Base-by-base conservation (phyloP, 2,888 invertebrate genomes). In the Serripes groenlandicus region DNA sequence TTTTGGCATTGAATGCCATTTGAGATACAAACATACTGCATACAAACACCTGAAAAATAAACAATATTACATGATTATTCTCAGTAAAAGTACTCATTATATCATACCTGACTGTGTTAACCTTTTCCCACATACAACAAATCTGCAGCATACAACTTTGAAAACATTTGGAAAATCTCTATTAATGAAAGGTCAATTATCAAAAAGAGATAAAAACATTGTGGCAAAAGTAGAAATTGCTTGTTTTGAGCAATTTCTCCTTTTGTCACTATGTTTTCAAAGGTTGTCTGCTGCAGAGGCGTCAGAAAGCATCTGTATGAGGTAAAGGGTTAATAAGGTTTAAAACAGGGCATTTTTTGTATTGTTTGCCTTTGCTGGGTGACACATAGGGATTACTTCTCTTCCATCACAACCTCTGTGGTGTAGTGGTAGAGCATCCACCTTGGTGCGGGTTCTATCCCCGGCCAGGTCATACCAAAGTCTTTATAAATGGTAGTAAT, bases 1-100 rank as follows among this genome's bases (percentile, higher is more conserved):
- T 97, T 95, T 98, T 97, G 0, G 99, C 99, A 95, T 98, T 98
- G 95, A 99, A 99, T 15, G 99, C 98, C 99, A 99, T 99, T 80
- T 97, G 96, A 0, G 99, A 97, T 5, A 99, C 99, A 95, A 98
- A 99, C 98, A 99, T 99, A 92, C 98, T 97, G 95, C 99, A 99
- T 0, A 98, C 96, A 90, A 98, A 97, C 35, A 99, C 96, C 97
- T 99, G 79, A 21, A 88, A 86, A 34, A n/a, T 9, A 42, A 28
- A 30, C 4, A 60, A 28, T 9, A 60, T 15, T 7, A 54, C n/a
- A 23, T 9, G 54, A 54, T 54, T 18, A 42, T 42, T 42, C 42
- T 42, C 9, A 42, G 18, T 18, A 42, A 42, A 11, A 42, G 18
- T 42, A 42, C 9, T n/a, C n/a, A n/a, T n/a, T 11, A 42, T 9